phyloP scores from a whole-genome alignment of 2,888 invertebrate species.

The Eupithecia inturbata region DNA sequence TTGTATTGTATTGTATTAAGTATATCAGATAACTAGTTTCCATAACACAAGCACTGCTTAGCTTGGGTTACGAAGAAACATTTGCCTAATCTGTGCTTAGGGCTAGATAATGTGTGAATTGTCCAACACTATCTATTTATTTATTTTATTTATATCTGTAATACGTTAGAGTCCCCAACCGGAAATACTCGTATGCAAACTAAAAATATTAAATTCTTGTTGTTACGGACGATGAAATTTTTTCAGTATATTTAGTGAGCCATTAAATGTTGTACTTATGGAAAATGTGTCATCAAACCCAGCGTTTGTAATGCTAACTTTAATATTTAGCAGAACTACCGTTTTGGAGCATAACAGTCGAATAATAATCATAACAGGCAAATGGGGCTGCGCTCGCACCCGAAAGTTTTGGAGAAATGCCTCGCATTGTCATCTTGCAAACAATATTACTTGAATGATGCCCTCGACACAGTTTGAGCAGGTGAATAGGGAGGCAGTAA shows the following conservation, averaged over 20 bases:
- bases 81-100: too few species aligned
- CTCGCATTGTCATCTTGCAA: constrained; percentile 51
- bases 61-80: too few species aligned
- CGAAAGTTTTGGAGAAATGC: constrained; percentile 49
- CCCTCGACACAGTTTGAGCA: constrained; percentile 56
- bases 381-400: constrained; percentile 43
- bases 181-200: neutral
- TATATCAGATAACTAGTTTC: too few species aligned
- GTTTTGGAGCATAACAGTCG: constrained; percentile 45
- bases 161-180: neutral
- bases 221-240: neutral
- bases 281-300: neutral
- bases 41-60: too few species aligned
- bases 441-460: constrained; percentile 56
- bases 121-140: too few species aligned
- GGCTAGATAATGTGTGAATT: too few species aligned
- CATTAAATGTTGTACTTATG: neutral
- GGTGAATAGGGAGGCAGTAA: constrained; percentile 50
- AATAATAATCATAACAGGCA: constrained; percentile 44
- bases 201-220: neutral
- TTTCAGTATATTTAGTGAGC: neutral
- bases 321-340: constrained; percentile 28
- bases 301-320: neutral
- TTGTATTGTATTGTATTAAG: too few species aligned
- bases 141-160: neutral